Conservation (phyloP, 1,140 invertebrate species). For the Coenobita brevimanus region DNA sequence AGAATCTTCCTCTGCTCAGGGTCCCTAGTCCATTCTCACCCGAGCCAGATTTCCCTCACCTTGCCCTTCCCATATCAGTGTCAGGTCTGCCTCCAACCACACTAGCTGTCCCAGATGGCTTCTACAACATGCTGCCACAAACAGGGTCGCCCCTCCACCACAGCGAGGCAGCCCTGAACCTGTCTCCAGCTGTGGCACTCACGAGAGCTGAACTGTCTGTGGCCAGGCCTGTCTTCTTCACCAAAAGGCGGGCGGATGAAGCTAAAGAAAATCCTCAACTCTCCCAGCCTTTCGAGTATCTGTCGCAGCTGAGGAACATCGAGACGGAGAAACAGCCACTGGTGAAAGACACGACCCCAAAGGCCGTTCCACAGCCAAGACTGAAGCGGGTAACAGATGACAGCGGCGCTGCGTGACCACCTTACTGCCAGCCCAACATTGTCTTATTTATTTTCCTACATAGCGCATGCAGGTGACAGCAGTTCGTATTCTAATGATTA, state of each 20-base stretch:
- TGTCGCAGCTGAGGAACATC: not conserved
- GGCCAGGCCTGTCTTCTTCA: conserved; percentile 17
- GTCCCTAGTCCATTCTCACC: not conserved
- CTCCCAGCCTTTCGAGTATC: conserved; percentile 9
- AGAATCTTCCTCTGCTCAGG: not conserved
- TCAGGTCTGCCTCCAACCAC: not conserved
- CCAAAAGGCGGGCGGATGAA: not conserved
- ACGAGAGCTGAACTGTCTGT: conserved; percentile 3
- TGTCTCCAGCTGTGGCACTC: conserved; percentile 21
- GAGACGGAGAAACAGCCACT: not conserved
- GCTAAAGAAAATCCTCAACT: not conserved
- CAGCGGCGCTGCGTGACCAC: not conserved
- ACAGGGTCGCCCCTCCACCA: not conserved
- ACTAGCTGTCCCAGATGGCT: not conserved
- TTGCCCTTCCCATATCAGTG: not conserved
- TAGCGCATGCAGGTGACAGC: too few species aligned
- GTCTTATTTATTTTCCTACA: too few species aligned
- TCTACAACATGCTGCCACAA: not conserved
- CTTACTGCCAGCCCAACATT: too few species aligned
- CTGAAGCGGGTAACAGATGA: not conserved
- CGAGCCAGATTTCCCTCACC: not conserved
- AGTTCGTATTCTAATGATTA: too few species aligned
- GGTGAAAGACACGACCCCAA: not conserved
- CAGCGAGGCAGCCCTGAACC: not conserved
- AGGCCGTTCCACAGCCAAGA: not conserved